phyloP scores from a whole-genome alignment of 2,113 vertebrate genomes.

The Dipodomys spectabilis region DNA sequence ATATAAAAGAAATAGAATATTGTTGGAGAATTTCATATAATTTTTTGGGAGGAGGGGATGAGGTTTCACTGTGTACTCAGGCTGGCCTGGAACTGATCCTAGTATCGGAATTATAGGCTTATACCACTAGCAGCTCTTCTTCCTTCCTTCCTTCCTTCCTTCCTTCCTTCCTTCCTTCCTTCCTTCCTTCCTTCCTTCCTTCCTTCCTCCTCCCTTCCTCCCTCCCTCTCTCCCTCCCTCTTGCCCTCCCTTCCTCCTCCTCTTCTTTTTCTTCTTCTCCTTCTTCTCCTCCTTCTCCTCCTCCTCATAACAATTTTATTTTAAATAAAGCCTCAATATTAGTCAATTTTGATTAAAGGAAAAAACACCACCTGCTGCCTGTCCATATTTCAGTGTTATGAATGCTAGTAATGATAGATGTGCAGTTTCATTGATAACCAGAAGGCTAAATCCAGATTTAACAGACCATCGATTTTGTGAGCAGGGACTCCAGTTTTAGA shows the following conservation, averaged over 20 bases:
- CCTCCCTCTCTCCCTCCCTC: no score
- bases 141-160: background rate
- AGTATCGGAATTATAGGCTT: background rate
- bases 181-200: background rate
- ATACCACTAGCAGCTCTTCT: background rate
- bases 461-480: background rate
- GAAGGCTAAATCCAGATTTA: background rate
- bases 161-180: background rate
- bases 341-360: background rate
- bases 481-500: background rate
- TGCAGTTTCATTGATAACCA: background rate
- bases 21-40: background rate
- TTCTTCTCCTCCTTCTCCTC: background rate
- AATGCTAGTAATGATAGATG: background rate
- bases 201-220: no score
- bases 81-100: background rate
- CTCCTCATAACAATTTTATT: background rate
- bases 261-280: background rate
- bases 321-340: background rate
- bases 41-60: no score
- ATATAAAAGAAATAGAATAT: conserved; percentile 22
- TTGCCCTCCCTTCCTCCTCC: background rate
- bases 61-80: background rate
- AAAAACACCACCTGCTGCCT: background rate
- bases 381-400: background rate